Percentiles rank a stretch among this genome's conserved stretches.
Evolutionary conservation across 2,888 invertebrate species (phyloP).

Genomic region (Stramonita haemastoma): DNA sequence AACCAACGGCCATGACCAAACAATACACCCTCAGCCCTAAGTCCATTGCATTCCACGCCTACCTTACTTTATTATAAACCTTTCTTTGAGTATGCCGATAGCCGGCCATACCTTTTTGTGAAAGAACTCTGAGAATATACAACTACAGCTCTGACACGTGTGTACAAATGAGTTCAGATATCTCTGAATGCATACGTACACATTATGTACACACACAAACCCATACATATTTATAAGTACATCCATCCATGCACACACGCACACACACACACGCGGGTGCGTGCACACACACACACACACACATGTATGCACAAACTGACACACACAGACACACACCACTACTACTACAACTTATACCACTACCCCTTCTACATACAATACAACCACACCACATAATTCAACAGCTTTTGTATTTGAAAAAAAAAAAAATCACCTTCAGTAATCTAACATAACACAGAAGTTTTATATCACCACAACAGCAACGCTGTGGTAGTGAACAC

Average conservation of each 20-base stretch:
- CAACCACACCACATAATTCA: no score
- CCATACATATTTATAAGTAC: background rate
- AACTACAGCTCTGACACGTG: no score
- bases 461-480: no score
- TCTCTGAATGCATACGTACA: no score
- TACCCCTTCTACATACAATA: no score
- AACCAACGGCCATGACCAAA: background rate
- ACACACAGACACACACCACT: constrained; percentile 2
- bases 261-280: background rate
- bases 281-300: constrained; percentile 23
- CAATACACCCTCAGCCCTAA: background rate
- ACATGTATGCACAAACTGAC: constrained; percentile 27
- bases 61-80: background rate
- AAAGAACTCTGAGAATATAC: no score
- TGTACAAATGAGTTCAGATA: no score
- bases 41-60: background rate
- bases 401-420: no score
- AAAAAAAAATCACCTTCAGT: no score
- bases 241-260: background rate
- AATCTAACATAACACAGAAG: no score
- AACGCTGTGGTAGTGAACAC: background rate
- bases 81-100: background rate
- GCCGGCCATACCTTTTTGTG: background rate
- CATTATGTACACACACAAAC: no score
- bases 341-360: no score